Base-by-base conservation (phyloP, 2,797 vertebrate species). In the Manis crassicaudata region DNA sequence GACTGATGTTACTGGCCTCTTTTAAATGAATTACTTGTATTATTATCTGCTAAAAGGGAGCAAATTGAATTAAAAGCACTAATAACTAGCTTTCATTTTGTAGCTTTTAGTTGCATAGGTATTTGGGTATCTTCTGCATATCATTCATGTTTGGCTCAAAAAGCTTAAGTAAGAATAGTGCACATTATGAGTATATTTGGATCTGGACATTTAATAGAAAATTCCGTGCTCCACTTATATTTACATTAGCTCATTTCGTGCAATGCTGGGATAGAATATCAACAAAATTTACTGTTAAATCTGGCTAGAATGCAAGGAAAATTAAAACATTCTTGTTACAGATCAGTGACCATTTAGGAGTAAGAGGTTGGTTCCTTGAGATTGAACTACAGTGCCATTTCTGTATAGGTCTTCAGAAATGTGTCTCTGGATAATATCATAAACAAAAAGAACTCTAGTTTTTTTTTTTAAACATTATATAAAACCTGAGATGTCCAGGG, bases 1-100 rank as follows among this genome's bases (percentile, higher is more conserved):
- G 89, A 87, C 65, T 84, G 68, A 52, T 23, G 2, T 50, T 72
- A n/a, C 9, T 95, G 56, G 17, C 46, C 50, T 62, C 52, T 95
- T 95, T 88, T 80, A 83, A 96, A 82, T 79, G 65, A 90, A 92
- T 58, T 65, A 43, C 4, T 73, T 94, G 46, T 82, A 40, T 82
- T 79, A 85, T 70, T 68, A 92, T 72, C 40, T 81, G 29, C 32
- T 87, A 86, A 81, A 25, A 82, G 16, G 35, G 14, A 72, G 91
- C 63, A 87, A 76, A 94, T 40, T 94, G 86, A 93, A 87, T 77
- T 92, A 77, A 68, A 90, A 90, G 93, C 63, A 37, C 72, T 81
- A 67, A 91, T 63, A 52, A 8, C 27, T 52, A 70, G 40, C 8
- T 95, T 73, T 93, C 21, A 52, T 67, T 96, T 81, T 86, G 25